Percentiles rank a stretch among this genome's conserved stretches.
Conservation (phyloP, 2,113 vertebrate genomes). For the Corythornis madagascariensis region DNA sequence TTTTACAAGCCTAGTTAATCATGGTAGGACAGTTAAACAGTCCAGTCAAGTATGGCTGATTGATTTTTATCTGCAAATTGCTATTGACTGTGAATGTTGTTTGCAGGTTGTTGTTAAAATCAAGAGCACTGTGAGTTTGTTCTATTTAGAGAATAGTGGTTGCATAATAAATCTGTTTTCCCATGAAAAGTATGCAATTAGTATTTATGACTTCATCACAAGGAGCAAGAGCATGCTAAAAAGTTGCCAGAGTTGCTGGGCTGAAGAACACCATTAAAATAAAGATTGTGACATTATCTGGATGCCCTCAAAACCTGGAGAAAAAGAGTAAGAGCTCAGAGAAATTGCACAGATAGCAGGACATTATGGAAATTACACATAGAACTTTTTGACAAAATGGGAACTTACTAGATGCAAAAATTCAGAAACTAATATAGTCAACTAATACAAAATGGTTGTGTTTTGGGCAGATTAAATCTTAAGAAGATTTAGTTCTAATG, state of each 20-base stretch:
- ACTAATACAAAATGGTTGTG: background rate
- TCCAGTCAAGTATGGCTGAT: slow-evolving; percentile 60
- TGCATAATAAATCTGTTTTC: slow-evolving; percentile 61
- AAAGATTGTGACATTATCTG: background rate
- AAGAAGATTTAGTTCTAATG: background rate
- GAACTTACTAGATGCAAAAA: background rate
- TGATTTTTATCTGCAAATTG: slow-evolving; percentile 77
- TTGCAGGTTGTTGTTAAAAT: slow-evolving; percentile 61
- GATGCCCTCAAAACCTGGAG: background rate
- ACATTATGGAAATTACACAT: rapidly evolving
- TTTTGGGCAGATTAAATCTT: background rate
- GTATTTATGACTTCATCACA: slow-evolving; percentile 55
- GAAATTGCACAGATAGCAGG: background rate
- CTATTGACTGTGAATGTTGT: slow-evolving; percentile 65
- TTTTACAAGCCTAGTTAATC: slow-evolving; percentile 52
- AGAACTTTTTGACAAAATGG: background rate
- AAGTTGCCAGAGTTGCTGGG: background rate
- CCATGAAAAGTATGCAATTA: slow-evolving; percentile 65
- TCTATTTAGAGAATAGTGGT: slow-evolving; percentile 56
- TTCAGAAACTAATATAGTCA: background rate
- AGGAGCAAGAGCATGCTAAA: background rate
- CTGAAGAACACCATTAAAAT: background rate
- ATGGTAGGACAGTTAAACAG: slow-evolving; percentile 37
- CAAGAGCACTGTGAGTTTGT: slow-evolving; percentile 53
- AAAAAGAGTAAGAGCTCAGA: background rate